Evolutionary conservation across 2,888 invertebrate species (phyloP).

Genomic region (Capitulum mitella): DNA sequence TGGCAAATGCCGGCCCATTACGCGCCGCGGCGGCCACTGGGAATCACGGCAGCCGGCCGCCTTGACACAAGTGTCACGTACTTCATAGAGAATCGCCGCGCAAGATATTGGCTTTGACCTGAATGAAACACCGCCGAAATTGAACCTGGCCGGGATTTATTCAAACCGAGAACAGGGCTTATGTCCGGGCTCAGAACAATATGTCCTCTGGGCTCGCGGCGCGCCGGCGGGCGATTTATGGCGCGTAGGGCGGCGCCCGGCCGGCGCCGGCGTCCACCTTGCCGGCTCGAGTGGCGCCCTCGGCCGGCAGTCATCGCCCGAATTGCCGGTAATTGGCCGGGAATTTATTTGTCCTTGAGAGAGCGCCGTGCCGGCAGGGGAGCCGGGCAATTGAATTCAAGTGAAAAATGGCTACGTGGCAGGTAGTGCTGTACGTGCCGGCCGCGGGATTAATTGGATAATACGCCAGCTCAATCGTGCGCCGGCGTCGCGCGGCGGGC

Average conservation of each 20-base stretch:
- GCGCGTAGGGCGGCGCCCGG: not conserved
- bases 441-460: constrained; percentile 16
- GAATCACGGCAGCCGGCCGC: not conserved
- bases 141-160: constrained; percentile 2
- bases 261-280: not conserved
- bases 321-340: constrained; percentile 23
- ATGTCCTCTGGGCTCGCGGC: not conserved
- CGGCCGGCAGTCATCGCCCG: not conserved
- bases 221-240: not conserved
- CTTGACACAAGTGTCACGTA: constrained; percentile 19
- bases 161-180: not conserved
- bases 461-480: not conserved
- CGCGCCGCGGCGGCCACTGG: not conserved
- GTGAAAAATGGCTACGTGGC: constrained; percentile 24
- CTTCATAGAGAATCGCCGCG: constrained; percentile 19
- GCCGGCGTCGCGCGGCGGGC: not conserved
- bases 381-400: constrained; percentile 16
- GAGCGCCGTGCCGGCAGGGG: not conserved
- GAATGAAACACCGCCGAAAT: constrained; percentile 22
- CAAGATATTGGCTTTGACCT: not conserved
- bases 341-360: constrained; percentile 27
- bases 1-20: constrained; percentile 2
- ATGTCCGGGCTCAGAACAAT: not conserved
- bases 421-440: constrained; percentile 9
- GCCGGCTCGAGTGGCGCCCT: not conserved